Percentiles rank a stretch among this genome's conserved stretches.
phyloP scores from a whole-genome alignment of 1,140 invertebrate genomes.

The Streblospio benedicti region DNA sequence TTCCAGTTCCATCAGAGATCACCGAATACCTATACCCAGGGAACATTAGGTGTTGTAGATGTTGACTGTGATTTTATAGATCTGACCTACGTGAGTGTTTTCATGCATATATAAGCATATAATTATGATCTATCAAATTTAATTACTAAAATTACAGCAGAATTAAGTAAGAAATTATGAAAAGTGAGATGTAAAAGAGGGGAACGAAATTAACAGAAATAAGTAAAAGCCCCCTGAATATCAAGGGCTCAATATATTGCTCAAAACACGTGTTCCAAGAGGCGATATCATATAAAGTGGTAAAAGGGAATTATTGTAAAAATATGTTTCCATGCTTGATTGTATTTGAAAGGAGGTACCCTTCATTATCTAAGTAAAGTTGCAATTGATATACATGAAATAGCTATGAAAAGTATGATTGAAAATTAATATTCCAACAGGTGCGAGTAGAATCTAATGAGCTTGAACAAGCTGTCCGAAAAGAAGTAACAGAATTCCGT shows the following conservation, averaged over 20 bases:
- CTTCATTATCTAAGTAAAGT: not conserved
- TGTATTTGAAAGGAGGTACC: not conserved
- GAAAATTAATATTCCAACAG: slow-evolving; percentile 31
- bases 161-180: not conserved
- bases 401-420: not conserved
- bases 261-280: no score
- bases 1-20: slow-evolving; percentile 75
- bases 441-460: slow-evolving; percentile 76
- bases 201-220: no score
- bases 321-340: no score
- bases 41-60: slow-evolving; percentile 87
- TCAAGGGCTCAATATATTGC: no score
- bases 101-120: no score
- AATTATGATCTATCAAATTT: not conserved
- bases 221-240: no score
- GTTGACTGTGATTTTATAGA: slow-evolving; percentile 95
- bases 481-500: slow-evolving; percentile 76
- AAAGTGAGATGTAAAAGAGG: no score
- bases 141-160: slow-evolving; percentile 3
- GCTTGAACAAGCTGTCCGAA: slow-evolving; percentile 64
- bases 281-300: no score
- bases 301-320: no score
- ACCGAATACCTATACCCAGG: slow-evolving; percentile 87
- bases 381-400: not conserved
- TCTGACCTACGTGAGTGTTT: slow-evolving; percentile 74